These are phyloP conservation scores for Sander vitreus DNA, from an alignment of 2,113 vertebrate genomes.

Conservation along the genomic window DNA sequence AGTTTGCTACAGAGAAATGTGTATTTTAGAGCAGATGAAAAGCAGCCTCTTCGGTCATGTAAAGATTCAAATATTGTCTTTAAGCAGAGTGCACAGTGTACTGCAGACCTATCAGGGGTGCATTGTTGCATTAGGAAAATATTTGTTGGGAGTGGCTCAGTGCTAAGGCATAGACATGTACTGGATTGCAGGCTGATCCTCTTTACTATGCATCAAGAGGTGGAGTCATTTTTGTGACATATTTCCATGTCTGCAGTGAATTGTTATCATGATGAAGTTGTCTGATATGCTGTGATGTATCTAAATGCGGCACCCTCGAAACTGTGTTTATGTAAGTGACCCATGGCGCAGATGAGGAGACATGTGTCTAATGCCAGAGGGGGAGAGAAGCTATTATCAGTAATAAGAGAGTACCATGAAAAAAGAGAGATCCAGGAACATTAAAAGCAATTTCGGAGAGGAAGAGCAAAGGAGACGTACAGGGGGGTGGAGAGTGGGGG, in stretches of 20 bases:
- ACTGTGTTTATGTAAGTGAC: constrained; percentile 66
- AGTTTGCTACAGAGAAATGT: constrained; percentile 43
- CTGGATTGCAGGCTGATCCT: constrained; percentile 48
- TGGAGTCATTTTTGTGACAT: constrained; percentile 27
- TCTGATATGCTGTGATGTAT: constrained; percentile 42
- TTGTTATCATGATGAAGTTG: constrained; percentile 52
- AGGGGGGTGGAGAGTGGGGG: constrained; percentile 63
- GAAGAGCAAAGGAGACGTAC: constrained; percentile 52
- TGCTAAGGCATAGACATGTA: constrained; percentile 9
- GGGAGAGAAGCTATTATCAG: constrained; percentile 55
- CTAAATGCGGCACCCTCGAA: constrained; percentile 53
- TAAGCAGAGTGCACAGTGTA: constrained; percentile 8
- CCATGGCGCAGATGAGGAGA: constrained; percentile 64
- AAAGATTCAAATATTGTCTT: constrained; percentile 49
- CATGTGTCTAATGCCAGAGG: constrained; percentile 67
- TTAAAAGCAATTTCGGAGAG: constrained; percentile 64
- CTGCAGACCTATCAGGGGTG: constrained; percentile 21
- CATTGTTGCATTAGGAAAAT: constrained; percentile 32
- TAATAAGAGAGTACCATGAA: constrained; percentile 18
- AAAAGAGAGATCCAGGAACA: constrained; percentile 29
- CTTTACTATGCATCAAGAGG: constrained; percentile 38
- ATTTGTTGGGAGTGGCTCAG: constrained; percentile 32
- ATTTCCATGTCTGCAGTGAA: constrained; percentile 36
- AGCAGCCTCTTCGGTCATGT: constrained; percentile 14
- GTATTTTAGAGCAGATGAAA: constrained; percentile 30